Evolutionary conservation across 1,140 invertebrate genomes (phyloP), one percentile per base, ranked within the genome.

Genomic region (Mercenaria mercenaria): DNA sequence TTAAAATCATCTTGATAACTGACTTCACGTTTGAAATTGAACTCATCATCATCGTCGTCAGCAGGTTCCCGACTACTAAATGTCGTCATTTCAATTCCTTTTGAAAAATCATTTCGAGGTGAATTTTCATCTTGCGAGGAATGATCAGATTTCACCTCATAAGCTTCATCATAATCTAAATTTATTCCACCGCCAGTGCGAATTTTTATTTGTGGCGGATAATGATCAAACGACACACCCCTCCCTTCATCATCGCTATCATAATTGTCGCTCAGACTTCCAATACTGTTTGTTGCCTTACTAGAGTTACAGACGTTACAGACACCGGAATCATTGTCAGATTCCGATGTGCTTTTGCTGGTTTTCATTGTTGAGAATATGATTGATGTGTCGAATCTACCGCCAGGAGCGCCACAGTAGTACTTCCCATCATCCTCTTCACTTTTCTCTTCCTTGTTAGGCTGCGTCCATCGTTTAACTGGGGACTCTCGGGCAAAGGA

Each of bases 111-210:
- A 90, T 92, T 94, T 0, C 93, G 90, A 2, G 94, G 93, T 0
- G 94, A 95, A 41, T 93, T 89, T 23, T 91, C 89, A 76, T 90
- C 84, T 52, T 86, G 85, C 67, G 92, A 94, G 13, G 90, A 89
- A 52, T 90, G 88, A 37, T 95, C 93, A 15, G 92, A 93, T 13
- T 94, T 93, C 15, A 93, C 92, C 18, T 92, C 91, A 64, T 93
- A 87, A 26, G 92, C 94, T 83, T 94, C 94, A 85, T 95, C 94
- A 81, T 92, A 95, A 18, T 93, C 90, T 20, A 93, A 83, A 15
- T 77, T 79, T 41, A 83, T 37, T 41, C 80, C 90, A 88, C 80
- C 64, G 34, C 85, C 80, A 26, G 82, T 72, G 20, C 67, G 72
- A 18, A 79, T 81, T 52, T 91, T 88, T 32, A 90, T 72, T 43